Evolutionary conservation across 1,140 invertebrate species (phyloP).

Genomic region (Triops cancriformis): DNA sequence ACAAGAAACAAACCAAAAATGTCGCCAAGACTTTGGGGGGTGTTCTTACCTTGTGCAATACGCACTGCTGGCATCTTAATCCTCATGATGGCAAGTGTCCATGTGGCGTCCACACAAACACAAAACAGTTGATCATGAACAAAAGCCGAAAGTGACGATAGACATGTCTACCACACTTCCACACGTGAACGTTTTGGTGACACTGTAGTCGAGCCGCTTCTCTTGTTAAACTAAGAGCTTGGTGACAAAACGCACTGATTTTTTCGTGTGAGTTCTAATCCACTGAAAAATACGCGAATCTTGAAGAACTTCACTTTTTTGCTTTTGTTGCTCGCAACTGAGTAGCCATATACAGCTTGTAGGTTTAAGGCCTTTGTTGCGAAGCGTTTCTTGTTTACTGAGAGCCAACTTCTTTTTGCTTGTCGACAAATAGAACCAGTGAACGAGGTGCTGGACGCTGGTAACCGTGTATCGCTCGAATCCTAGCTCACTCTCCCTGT

Average conservation of each 20-base stretch:
- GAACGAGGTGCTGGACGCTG: neutral
- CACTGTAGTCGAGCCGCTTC: neutral
- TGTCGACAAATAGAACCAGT: neutral
- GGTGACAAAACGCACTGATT: neutral
- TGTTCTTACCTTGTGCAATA: slow-evolving; percentile 83
- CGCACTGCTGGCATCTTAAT: slow-evolving; percentile 90
- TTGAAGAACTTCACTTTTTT: neutral
- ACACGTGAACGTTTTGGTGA: neutral
- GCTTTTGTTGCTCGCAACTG: neutral
- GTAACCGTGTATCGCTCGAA: neutral
- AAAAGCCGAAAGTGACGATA: neutral
- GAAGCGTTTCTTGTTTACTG: neutral
- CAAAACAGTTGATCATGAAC: neutral
- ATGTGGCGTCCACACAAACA: slow-evolving; percentile 15
- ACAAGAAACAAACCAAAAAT: neutral
- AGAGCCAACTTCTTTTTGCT: neutral
- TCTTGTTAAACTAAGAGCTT: neutral
- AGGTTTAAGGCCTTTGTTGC: neutral
- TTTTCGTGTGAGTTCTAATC: neutral
- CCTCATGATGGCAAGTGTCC: slow-evolving; percentile 63
- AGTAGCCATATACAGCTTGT: neutral
- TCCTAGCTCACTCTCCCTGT: neutral
- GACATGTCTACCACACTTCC: neutral
- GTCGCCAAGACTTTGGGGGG: neutral
- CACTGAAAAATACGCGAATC: neutral